Evolutionary conservation across 2,888 invertebrate genomes (phyloP).

Genomic region (Cheilosia soror): DNA sequence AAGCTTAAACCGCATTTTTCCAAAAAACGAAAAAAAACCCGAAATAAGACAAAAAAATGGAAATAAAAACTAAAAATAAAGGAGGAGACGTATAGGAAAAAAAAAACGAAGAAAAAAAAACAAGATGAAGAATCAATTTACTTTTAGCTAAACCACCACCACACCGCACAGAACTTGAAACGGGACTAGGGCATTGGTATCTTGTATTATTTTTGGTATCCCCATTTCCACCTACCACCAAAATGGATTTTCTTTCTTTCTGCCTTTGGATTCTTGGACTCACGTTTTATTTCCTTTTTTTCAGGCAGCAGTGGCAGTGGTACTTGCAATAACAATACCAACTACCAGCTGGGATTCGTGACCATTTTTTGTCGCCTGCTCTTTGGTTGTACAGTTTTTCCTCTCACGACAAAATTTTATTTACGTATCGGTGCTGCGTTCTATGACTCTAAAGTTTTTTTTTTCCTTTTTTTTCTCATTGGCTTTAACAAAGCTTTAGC

Average conservation of each 20-base stretch:
- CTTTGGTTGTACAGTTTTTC: constrained; percentile 31
- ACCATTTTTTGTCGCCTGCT: constrained; percentile 27
- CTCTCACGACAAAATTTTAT: constrained; percentile 25
- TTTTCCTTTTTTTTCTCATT: constrained; percentile 7
- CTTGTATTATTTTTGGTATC: constrained; percentile 72
- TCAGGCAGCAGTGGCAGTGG: constrained; percentile 27
- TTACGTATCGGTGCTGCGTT: constrained; percentile 30
- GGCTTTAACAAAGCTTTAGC: constrained; percentile 41
- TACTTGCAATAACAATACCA: constrained; percentile 54
- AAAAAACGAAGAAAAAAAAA: constrained; percentile 9
- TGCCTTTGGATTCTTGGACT: constrained; percentile 52
- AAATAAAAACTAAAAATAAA: constrained; percentile 28
- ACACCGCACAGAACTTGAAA: constrained; percentile 67
- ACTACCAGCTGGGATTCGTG: constrained; percentile 53
- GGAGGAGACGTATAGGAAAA: constrained; percentile 15
- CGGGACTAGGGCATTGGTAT: constrained; percentile 72
- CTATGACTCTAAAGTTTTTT: constrained; percentile 14
- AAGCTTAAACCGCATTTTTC: constrained; percentile 32
- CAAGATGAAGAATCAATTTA: constrained; percentile 50
- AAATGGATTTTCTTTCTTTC: constrained; percentile 63
- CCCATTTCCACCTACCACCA: constrained; percentile 62
- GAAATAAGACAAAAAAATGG: constrained; percentile 5
- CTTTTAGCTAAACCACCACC: constrained; percentile 59
- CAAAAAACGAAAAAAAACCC: constrained; percentile 24
- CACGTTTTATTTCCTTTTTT: constrained; percentile 35